Conservation (phyloP, 2,113 vertebrate species). For the Pao palembangensis region DNA sequence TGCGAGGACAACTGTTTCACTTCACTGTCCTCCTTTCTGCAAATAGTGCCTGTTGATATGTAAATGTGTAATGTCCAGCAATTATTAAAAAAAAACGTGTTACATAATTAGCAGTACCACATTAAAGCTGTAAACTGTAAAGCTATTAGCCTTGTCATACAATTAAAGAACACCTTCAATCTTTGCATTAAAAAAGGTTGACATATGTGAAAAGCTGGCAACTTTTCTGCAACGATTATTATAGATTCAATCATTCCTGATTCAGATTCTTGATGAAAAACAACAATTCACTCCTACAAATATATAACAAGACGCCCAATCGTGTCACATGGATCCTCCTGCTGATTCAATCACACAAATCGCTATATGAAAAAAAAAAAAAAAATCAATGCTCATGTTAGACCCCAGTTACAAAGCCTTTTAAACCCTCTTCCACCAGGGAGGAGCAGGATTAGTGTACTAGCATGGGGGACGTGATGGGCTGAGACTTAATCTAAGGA, state of each 20-base stretch:
- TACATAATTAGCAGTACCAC: constrained; percentile 2
- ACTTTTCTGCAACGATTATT: constrained; percentile 3
- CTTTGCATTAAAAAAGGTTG: background rate
- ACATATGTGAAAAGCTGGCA: background rate
- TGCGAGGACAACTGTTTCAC: constrained; percentile 19
- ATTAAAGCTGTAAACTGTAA: constrained; percentile 1
- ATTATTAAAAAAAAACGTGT: constrained; percentile 13
- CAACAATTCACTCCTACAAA: constrained; percentile 42
- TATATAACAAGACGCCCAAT: constrained; percentile 41
- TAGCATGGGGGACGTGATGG: constrained; percentile 26
- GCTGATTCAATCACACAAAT: constrained; percentile 66
- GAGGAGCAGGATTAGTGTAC: constrained; percentile 59
- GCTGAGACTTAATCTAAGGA: constrained; percentile 58
- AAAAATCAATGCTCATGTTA: constrained; percentile 56
- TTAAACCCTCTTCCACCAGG: constrained; percentile 51
- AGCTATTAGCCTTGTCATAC: background rate
- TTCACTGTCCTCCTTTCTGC: constrained; percentile 30
- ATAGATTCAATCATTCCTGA: constrained; percentile 5
- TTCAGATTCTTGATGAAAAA: constrained; percentile 22
- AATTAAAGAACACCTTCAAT: background rate
- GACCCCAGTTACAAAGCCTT: constrained; percentile 38
- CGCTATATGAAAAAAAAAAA: constrained; percentile 20
- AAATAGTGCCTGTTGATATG: constrained; percentile 42
- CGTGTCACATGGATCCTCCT: constrained; percentile 57
- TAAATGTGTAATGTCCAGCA: constrained; percentile 18